Evolutionary conservation across 2,888 invertebrate genomes (phyloP), one percentile per base, ranked within the genome.

Genomic region (Drosophila mayaguana): DNA sequence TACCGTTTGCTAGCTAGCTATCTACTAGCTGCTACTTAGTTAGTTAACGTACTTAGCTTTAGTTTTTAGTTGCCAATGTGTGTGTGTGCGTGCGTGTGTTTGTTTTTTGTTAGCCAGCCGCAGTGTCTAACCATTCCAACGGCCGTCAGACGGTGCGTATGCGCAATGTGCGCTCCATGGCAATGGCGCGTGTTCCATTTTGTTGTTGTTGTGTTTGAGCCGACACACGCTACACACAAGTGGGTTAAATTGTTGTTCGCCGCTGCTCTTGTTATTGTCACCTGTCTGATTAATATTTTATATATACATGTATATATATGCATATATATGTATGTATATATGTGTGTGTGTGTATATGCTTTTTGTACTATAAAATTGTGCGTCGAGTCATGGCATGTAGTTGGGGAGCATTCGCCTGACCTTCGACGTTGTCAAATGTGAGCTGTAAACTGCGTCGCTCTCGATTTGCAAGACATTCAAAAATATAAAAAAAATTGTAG

Each of bases 221-320:
- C 69, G 74, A 70, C 78, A 76, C 78, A 72, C 72, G 78, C 65
- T 75, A 72, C 72, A 85, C 65, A 70, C 68, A 76, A 76, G 73
- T 78, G 63, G 73, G 62, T 56, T 76, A 62, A 62, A 63, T 64
- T 73, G 45, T 48, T 67, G 69, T 46, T 64, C 18, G 51, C 20
- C 36, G 51, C 59, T 74, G 83, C 78, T 78, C 86, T 85, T 76
- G 83, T 83, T 88, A 83, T 88, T 85, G 84, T 88, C 86, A 88
- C 86, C 88, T 86, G 88, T 88, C 83, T 67, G 86, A 83, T 88
- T 88, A 87, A 83, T 83, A 83, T 83, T 80, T 75, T 83, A 66
- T 78, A 34, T 28, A 63, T 46, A n/a, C n/a, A 54, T 36, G 3
- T 62, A 36, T 28, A 12, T 32, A 28, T 9, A 32, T 11, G 7